Conservation (phyloP, 2,888 invertebrate species). For the Escarpia spicata region DNA sequence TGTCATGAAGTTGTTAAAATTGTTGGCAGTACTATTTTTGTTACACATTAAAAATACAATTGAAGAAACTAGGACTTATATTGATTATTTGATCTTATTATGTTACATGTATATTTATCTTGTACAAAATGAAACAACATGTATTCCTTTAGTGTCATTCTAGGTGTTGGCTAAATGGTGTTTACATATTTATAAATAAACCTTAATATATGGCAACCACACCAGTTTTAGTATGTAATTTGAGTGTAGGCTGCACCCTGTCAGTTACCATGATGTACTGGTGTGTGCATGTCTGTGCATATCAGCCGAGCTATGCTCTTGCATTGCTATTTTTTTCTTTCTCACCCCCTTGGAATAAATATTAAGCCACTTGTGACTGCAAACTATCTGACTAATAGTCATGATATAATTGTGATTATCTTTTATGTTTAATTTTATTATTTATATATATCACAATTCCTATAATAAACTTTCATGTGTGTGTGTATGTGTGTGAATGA, state of each 20-base stretch:
- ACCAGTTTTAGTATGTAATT: neutral
- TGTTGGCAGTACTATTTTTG: neutral
- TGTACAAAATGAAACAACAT: neutral
- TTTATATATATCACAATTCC: no score
- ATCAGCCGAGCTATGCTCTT: no score
- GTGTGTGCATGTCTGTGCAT: no score
- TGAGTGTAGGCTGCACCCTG: neutral
- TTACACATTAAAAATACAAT: no score
- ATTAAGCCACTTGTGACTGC: no score
- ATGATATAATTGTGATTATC: no score
- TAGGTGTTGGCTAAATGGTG: neutral
- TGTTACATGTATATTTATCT: neutral
- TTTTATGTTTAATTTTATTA: no score
- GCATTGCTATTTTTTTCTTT: no score
- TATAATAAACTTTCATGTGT: no score
- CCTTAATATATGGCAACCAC: neutral
- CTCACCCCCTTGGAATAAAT: no score
- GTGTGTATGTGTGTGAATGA: no score
- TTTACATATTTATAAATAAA: neutral
- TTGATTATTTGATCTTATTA: neutral
- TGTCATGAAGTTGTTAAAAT: neutral
- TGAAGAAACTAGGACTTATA: neutral
- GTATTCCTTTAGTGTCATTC: neutral
- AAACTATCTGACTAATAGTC: no score
- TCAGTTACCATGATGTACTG: neutral